phyloP scores from a whole-genome alignment of 2,797 vertebrate genomes.

The Apogon hyalosoma region DNA sequence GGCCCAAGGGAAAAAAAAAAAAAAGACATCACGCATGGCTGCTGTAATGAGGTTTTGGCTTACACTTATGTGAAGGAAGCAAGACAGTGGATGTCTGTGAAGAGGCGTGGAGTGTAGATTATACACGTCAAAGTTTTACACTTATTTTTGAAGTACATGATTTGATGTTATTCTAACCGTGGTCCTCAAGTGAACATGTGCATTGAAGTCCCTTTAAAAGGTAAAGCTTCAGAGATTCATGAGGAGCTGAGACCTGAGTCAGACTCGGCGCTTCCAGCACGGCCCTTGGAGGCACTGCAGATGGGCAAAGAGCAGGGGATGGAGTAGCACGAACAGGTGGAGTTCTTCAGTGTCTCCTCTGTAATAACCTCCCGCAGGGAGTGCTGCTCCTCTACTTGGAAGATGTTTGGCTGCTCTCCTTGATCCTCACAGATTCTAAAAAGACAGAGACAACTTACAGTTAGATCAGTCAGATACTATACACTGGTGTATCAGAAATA shows the following conservation, averaged over 20 bases:
- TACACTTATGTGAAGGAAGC: conserved; percentile 5
- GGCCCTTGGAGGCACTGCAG: conserved; percentile 72
- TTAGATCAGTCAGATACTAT: not conserved
- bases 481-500: not conserved
- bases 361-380: conserved; percentile 90
- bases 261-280: conserved; percentile 67
- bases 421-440: conserved; percentile 92
- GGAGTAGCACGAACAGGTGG: conserved; percentile 87
- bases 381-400: conserved; percentile 94
- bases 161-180: not conserved
- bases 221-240: conserved; percentile 37
- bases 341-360: conserved; percentile 88
- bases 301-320: conserved; percentile 81
- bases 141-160: not conserved
- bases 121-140: conserved; percentile 1
- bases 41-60: conserved; percentile 36
- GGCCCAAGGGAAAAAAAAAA: not conserved
- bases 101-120: conserved; percentile 10
- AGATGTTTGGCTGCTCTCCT: conserved; percentile 91
- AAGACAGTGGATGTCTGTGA: not conserved
- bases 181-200: not conserved
- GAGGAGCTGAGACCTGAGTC: conserved; percentile 84
- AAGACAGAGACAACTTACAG: not conserved
- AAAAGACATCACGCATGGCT: not conserved
- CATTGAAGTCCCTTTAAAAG: not conserved